Evolutionary conservation across 2,113 vertebrate species (phyloP), one percentile per base, ranked within the genome.

Genomic region (Apistogramma diplotaenia): DNA sequence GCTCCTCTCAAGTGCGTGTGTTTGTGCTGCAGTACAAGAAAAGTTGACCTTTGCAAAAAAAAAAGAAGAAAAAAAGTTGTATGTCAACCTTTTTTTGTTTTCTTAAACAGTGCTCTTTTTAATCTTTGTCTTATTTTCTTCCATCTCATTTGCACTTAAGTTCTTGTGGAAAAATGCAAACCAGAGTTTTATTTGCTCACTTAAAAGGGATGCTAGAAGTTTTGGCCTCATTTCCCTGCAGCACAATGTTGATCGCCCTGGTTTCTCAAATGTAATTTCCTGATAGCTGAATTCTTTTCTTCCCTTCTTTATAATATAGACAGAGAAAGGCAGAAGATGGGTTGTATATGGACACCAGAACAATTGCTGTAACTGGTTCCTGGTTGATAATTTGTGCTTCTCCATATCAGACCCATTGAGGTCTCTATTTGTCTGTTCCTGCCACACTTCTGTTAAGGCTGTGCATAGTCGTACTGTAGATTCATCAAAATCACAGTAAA

Each of bases 261-360:
- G 58, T 56, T 56, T 61, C 31, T 60, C 62, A 87, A 72, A 58
- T 62, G 31, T 73, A 10, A 86, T 91, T 89, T 91, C 83, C 84
- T 87, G 80, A 74, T 21, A 60, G 85, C 65, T 86, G 67, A 35
- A 18, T 13, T 37, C n/a, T 78, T 58, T 51, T 70, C 10, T 29
- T 70, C 43, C 43, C 40, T 8, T 23, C 60, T 67, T 75, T 13
- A 59, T 76, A 60, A 15, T 10, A 0, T 16, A 7, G 27, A 46
- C 40, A 21, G 2, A 19, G 3, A 35, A 70, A 62, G 3, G 9
- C 9, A 2, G 18, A 58, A 27, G 10, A 72, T 56, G 29, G 55
- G 27, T 60, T n/a, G 27, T 49, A 1, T 73, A 55, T 35, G 55
- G 40, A 79, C 16, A 12, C 40, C 43, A 31, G 19, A 33, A 70